These are phyloP conservation scores for Cacatua alba DNA, from an alignment of 2,113 vertebrate species.

Conservation along the genomic window DNA sequence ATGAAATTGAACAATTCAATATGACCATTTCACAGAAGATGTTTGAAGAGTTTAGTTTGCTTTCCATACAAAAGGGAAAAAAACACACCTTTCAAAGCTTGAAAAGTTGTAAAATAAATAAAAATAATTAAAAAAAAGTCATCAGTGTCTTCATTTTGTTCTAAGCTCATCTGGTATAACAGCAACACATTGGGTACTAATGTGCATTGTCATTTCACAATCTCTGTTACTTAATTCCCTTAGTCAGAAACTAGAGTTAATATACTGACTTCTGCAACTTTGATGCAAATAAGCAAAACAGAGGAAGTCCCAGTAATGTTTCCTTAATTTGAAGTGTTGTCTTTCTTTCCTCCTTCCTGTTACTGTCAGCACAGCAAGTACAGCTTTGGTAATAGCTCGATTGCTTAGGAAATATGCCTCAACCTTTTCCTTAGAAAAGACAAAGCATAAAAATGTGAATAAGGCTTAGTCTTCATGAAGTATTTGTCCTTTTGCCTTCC, in stretches of 20 bases:
- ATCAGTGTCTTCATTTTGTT: background rate
- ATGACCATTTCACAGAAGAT: background rate
- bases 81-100: background rate
- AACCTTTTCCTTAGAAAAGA: background rate
- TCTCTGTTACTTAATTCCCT: background rate
- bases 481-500: background rate
- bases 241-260: background rate
- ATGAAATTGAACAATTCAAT: background rate
- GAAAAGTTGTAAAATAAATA: background rate
- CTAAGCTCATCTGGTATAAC: background rate
- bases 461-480: background rate
- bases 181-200: background rate
- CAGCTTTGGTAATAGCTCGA: accelerated
- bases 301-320: background rate
- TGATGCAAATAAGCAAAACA: background rate
- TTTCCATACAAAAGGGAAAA: background rate
- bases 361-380: background rate
- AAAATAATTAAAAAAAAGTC: background rate
- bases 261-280: background rate
- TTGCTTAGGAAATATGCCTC: background rate
- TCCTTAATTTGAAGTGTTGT: background rate
- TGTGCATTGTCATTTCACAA: background rate
- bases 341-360: background rate
- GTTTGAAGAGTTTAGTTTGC: background rate
- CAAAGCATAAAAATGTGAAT: background rate